Base-by-base conservation (phyloP, 2,888 invertebrate species). In the Lepas anatifera region DNA sequence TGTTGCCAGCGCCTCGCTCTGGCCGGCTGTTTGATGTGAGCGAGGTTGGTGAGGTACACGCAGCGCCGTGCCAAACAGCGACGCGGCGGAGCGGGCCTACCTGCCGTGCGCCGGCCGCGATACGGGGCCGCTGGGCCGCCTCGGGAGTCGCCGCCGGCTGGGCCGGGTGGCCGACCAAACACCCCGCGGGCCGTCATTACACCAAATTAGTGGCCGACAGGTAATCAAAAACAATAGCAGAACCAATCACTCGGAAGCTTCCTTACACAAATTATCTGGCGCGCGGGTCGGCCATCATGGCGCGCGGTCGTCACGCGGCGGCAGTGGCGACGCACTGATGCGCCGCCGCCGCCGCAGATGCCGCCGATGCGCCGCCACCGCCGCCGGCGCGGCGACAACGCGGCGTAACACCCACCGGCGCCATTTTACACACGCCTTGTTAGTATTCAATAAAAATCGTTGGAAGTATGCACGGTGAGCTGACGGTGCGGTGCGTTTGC, bases 401-500 rank as follows among this genome's bases (percentile, higher is more conserved):
- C 10, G 48, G n/a, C 25, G 25, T 18, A 6, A n/a, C 48, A 10
- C 25, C 48, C 48, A 48, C 25, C 48, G n/a, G n/a, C 48, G 25
- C 8, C 7, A 25, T 25, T 41, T 16, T 35, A 7, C 32, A 22
- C 29, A 2, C 58, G 35, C 58, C 58, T 35, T 58, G 35, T 58
- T 58, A 58, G 35, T 58, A 58, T 58, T 58, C 58, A 58, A 58
- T 58, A 58, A 58, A 58, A 58, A 58, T 58, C 35, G 35, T 58
- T 7, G 32, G 35, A 58, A 58, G 32, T 58, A 58, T 35, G 58
- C 58, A 32, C 58, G 32, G 32, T 35, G 58, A n/a, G 10, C 32
- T n/a, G n/a, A 35, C 35, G 16, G 41, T 41, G 22, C 32, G 3
- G 58, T 1, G 32, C 58, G 58, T 29, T 27, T 8, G 58, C 8